A percentile compares a stretch with the other conserved stretches of the same genome.
These are phyloP conservation scores for Pectinophora gossypiella DNA, from an alignment of 1,140 invertebrate genomes.

Conservation along the genomic window DNA sequence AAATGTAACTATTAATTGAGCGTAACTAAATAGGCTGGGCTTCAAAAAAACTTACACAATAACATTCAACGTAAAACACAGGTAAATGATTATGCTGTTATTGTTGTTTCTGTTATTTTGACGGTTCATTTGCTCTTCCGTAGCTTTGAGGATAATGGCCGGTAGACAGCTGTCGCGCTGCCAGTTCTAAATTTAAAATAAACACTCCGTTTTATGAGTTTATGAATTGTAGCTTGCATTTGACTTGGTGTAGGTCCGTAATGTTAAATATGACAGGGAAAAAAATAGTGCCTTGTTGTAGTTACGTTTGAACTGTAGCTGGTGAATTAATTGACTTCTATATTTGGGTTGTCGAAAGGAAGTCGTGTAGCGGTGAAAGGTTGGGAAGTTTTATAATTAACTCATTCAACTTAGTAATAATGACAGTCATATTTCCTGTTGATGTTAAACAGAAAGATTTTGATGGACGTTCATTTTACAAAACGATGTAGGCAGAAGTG, in stretches of 20 bases:
- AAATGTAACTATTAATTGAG: constrained; percentile 37
- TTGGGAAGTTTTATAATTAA: neutral
- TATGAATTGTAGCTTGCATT: constrained; percentile 34
- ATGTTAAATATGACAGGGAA: neutral
- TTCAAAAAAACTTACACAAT: constrained; percentile 26
- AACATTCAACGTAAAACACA: constrained; percentile 37
- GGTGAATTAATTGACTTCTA: neutral
- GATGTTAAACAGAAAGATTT: too few species aligned
- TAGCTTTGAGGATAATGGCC: constrained; percentile 39
- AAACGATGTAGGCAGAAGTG: too few species aligned
- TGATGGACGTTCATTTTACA: too few species aligned
- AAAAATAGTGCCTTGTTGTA: neutral
- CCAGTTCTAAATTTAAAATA: constrained; percentile 69
- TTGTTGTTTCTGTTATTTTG: constrained; percentile 30
- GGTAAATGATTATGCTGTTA: constrained; percentile 55
- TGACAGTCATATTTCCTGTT: neutral
- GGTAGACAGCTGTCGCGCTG: constrained; percentile 58
- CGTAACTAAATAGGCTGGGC: constrained; percentile 35
- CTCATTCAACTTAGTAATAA: neutral
- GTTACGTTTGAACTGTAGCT: neutral
- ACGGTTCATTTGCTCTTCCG: constrained; percentile 61
- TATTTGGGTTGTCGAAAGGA: neutral
- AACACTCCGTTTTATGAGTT: constrained; percentile 58
- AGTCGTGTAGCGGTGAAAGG: neutral
- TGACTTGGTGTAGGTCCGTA: neutral